Evolutionary conservation across 2,888 invertebrate species (phyloP), one percentile per base, ranked within the genome.

Genomic region (Seira musarum): DNA sequence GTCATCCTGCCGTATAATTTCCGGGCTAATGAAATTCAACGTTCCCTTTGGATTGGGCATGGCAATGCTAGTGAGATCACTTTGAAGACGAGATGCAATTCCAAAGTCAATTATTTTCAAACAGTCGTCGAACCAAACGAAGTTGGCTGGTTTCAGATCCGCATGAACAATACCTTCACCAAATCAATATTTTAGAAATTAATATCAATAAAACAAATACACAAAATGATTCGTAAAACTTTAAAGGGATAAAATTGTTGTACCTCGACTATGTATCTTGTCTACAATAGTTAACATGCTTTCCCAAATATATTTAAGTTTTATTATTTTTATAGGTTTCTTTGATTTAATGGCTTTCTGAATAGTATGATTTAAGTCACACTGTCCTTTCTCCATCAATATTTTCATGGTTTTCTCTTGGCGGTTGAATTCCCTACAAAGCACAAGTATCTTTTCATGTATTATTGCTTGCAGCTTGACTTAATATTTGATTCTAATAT

Each of bases 81-180:
- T 91, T 86, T 95, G 94, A 85, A 98, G 92, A 70, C 94, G 93
- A 65, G 96, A 95, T 66, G 98, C 95, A 87, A 99, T 97, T 72
- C 98, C 99, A 90, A 99, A 99, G 90, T 99, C 99, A 85, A 99
- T 99, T 78, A 99, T 90, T 90, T 99, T 99, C 74, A 99, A 89
- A 61, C 93, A 92, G 1, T 95, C 95, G 83, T 93, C 92, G 5
- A 96, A 95, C 88, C 96, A 91, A 60, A 99, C 91, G 89, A 99
- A 99, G 90, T 99, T 99, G 0, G 96, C 96, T 0, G 99, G 99
- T 89, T 99, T 99, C 86, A 99, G 90, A 89, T 99, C 99, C 0
- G 97, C 95, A 90, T 99, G 99, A 87, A 99, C 96, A 1, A 99
- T 95, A 71, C 95, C 96, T 96, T 57, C 53, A 49, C 57, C 10